These are phyloP conservation scores for Cuniculus paca DNA, from an alignment of 2,797 vertebrate species.

Conservation along the genomic window DNA sequence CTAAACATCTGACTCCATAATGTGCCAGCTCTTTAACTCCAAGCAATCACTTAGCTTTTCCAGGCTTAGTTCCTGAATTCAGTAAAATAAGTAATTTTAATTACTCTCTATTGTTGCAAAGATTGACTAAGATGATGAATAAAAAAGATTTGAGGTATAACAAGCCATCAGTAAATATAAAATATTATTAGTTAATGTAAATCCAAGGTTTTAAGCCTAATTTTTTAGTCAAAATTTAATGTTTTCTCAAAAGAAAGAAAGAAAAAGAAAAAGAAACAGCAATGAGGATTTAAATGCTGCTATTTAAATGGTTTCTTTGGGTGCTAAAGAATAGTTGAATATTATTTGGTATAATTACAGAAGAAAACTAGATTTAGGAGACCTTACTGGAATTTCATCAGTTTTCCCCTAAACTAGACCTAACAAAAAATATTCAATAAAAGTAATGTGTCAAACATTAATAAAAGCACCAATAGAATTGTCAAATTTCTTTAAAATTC, in stretches of 20 bases:
- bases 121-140: not conserved
- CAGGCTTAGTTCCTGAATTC: not conserved
- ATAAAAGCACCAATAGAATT: not conserved
- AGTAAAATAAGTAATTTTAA: not conserved
- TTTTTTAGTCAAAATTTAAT: not conserved
- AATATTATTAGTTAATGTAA: conserved; percentile 23
- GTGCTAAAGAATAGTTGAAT: not conserved
- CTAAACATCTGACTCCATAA: not conserved
- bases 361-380: not conserved
- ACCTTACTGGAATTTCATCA: not conserved
- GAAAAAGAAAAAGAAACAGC: not conserved
- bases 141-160: not conserved
- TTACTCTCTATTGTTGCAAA: not conserved
- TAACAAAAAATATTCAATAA: not conserved
- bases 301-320: not conserved
- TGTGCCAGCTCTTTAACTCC: no score
- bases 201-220: not conserved
- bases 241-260: not conserved
- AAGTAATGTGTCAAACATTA: not conserved
- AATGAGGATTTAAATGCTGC: not conserved
- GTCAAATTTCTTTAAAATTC: not conserved
- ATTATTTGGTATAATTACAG: not conserved
- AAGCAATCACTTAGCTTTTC: not conserved
- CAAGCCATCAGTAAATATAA: not conserved
- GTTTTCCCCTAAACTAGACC: not conserved